Conservation (phyloP, 1,140 invertebrate genomes). For the Cylas formicarius region DNA sequence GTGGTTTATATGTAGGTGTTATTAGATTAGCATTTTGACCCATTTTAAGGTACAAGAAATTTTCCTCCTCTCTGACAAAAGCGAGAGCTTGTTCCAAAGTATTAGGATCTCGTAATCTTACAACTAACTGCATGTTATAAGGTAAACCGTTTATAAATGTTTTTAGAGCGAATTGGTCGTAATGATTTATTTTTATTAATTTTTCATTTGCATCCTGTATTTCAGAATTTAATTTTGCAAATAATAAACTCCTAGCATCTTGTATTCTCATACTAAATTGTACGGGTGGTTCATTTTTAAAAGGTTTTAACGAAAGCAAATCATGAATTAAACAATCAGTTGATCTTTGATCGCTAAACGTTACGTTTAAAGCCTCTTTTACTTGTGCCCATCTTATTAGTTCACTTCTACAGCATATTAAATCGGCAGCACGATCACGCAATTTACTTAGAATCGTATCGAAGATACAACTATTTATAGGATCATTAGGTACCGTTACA, state of each 20-base stretch:
- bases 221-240: conserved; percentile 23
- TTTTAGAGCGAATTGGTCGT: conserved; percentile 17
- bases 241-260: conserved; percentile 19
- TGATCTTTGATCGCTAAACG: conserved; percentile 23
- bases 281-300: conserved; percentile 20
- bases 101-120: conserved; percentile 12
- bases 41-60: conserved; percentile 18
- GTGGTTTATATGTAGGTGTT: too few species aligned
- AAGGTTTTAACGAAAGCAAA: conserved; percentile 18
- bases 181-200: conserved; percentile 9
- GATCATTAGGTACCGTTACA: not conserved
- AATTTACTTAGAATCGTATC: conserved; percentile 23
- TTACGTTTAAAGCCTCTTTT: conserved; percentile 19
- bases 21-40: too few species aligned
- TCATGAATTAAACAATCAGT: conserved; percentile 26
- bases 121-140: conserved; percentile 11
- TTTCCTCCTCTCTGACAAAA: conserved; percentile 18
- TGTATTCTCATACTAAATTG: conserved; percentile 24
- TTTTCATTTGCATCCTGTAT: conserved; percentile 4
- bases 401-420: conserved; percentile 23
- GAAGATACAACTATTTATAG: conserved; percentile 17
- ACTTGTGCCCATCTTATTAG: conserved; percentile 22
- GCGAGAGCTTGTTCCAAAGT: conserved; percentile 18
- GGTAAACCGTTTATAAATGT: conserved; percentile 18
- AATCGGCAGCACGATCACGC: conserved; percentile 14